Evolutionary conservation across 1,140 invertebrate genomes (phyloP).

Genomic region (Dolichoris vasculosae): DNA sequence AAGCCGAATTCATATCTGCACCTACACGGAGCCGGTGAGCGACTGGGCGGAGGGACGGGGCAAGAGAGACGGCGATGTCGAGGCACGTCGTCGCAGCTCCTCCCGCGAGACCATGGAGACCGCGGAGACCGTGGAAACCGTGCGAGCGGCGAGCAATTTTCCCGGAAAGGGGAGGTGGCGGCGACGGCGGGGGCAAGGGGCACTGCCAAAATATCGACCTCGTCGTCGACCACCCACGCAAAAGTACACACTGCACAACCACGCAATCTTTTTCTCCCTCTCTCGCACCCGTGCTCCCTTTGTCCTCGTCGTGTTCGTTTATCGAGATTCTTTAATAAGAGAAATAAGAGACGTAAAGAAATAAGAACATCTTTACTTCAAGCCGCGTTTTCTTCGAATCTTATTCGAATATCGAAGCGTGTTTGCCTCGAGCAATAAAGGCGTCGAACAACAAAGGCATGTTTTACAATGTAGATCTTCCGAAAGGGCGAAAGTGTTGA

Average conservation of each 20-base stretch:
- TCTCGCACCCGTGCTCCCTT: too few relatives aligned
- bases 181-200: neutral
- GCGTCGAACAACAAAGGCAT: too few relatives aligned
- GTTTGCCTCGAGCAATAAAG: too few relatives aligned
- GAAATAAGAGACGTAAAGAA: neutral
- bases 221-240: neutral
- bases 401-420: too few relatives aligned
- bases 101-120: constrained; percentile 10
- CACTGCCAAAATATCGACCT: constrained; percentile 33
- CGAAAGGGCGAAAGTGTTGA: too few relatives aligned
- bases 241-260: neutral
- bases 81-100: neutral
- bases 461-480: too few relatives aligned
- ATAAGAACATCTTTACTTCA: neutral
- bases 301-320: too few relatives aligned
- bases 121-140: neutral
- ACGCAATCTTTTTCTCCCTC: neutral
- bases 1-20: neutral
- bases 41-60: neutral
- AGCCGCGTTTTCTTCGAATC: too few relatives aligned
- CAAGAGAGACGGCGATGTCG: neutral
- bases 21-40: neutral
- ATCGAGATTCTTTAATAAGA: neutral
- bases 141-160: neutral
- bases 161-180: neutral